These are phyloP conservation scores for Agrypnus murinus DNA, from an alignment of 2,888 invertebrate species.

Conservation along the genomic window DNA sequence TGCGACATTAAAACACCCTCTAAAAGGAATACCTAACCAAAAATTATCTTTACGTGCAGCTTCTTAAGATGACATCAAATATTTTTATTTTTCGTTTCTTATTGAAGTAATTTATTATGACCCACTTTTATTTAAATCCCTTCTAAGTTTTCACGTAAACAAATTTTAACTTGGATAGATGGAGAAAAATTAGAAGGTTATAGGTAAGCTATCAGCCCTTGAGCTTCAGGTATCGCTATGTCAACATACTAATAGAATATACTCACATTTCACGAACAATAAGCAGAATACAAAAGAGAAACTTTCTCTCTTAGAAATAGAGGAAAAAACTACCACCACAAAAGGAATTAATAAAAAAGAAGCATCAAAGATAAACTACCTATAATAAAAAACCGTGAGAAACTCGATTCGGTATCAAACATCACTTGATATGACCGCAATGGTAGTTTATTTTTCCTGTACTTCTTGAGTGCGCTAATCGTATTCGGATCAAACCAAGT, in stretches of 20 bases:
- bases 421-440: slow-evolving; percentile 51
- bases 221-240: slow-evolving; percentile 16
- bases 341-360: slow-evolving; percentile 43
- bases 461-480: slow-evolving; percentile 55
- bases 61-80: no score
- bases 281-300: slow-evolving; percentile 47
- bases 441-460: slow-evolving; percentile 55
- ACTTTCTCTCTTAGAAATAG: slow-evolving; percentile 42
- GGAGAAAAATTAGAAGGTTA: no score
- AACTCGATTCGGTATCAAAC: slow-evolving; percentile 49
- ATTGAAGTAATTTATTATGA: no score
- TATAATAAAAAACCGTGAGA: slow-evolving; percentile 51
- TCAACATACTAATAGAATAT: slow-evolving; percentile 41
- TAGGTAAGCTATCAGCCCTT: neutral
- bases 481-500: slow-evolving; percentile 55
- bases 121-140: no score
- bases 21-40: slow-evolving; percentile 34
- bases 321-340: slow-evolving; percentile 40
- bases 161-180: no score
- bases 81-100: no score
- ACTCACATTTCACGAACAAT: slow-evolving; percentile 49
- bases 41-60: slow-evolving; percentile 31
- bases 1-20: slow-evolving; percentile 49
- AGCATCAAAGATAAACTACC: slow-evolving; percentile 18
- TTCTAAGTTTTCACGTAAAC: no score